Evolutionary conservation across 2,113 vertebrate species (phyloP).

Genomic region (Megaleporinus macrocephalus): DNA sequence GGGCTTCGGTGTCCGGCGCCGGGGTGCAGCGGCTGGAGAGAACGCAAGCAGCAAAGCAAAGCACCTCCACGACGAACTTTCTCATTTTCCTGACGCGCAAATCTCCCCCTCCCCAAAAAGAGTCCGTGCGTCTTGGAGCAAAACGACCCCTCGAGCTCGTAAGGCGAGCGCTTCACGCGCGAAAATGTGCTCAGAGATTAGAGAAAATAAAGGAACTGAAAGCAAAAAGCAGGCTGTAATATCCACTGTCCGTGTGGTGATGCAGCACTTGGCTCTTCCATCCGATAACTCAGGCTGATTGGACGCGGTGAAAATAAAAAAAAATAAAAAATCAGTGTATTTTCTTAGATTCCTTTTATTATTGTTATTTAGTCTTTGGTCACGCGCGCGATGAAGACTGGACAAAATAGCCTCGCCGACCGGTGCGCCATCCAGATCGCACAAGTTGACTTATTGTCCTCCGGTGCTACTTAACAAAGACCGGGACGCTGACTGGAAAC

Average conservation of each 20-base stretch:
- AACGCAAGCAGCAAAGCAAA: conserved; percentile 69
- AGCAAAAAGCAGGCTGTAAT: too few species aligned
- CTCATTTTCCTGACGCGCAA: conserved; percentile 68
- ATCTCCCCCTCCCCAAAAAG: background rate
- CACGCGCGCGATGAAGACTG: conserved; percentile 11
- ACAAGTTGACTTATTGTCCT: conserved; percentile 31
- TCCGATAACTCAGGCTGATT: conserved; percentile 13
- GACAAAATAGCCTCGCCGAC: conserved; percentile 6
- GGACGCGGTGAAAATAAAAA: background rate
- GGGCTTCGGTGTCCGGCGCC: conserved; percentile 77
- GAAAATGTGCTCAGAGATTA: background rate
- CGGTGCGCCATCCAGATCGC: conserved; percentile 9
- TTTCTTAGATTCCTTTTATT: conserved; percentile 36
- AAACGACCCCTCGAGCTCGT: too few species aligned
- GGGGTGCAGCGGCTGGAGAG: conserved; percentile 73
- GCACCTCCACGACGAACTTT: conserved; percentile 63
- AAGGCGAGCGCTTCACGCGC: too few species aligned
- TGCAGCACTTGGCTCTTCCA: conserved; percentile 25
- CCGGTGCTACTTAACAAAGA: conserved; percentile 15
- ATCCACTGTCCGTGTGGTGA: conserved; percentile 39
- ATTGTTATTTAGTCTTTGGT: conserved; percentile 43
- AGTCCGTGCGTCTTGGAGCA: too few species aligned
- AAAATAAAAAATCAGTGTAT: background rate
- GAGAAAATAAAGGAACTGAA: background rate
- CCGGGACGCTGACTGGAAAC: conserved; percentile 22